Base-by-base conservation (phyloP, 2,888 invertebrate species). In the Hirudinaria manillensis region DNA sequence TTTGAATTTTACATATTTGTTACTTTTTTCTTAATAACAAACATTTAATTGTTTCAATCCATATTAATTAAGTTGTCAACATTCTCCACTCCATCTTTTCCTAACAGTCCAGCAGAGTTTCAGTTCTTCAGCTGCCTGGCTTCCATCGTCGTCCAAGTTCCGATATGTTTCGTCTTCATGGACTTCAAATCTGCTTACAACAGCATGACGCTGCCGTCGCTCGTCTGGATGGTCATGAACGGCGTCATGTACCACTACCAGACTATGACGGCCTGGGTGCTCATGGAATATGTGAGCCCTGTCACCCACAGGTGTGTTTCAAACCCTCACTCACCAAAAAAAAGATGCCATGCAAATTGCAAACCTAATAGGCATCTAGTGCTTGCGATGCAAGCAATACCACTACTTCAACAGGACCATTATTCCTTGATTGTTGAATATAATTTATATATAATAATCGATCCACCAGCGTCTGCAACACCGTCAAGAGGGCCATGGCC, bases 181-280 rank as follows among this genome's bases (percentile, higher is more conserved):
- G 90, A 91, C 86, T 82, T 89, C 78, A 84, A 87, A 76, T 85
- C 88, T 19, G 83, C 82, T 45, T 73, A 36, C 38, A 78, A 81
- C 45, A 88, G 88, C 80, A 83, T 89, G 75, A 84, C 84, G 76
- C 80, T 88, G 72, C 81, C 82, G 24, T 81, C 86, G 79, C 82
- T 90, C 36, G 83, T 88, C 65, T 89, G 88, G 78, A 89, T 90
- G 82, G 83, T 90, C 73, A 84, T 91, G 24, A 91, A 91, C 83
- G 92, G 91, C 1, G 83, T 91, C 45, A 91, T 90, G 85, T 92
- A 91, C 85, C 91, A 92, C 85, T 90, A 90, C 82, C 92, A 92
- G 88, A 91, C 90, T 83, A 90, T 91, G 81, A 90, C 90, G 66
- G 91, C 91, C 7, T 91, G 91, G 83, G 90, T 91, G 77, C 88